Evolutionary conservation across 2,888 invertebrate species (phyloP).

Genomic region (Chrysolina americana): DNA sequence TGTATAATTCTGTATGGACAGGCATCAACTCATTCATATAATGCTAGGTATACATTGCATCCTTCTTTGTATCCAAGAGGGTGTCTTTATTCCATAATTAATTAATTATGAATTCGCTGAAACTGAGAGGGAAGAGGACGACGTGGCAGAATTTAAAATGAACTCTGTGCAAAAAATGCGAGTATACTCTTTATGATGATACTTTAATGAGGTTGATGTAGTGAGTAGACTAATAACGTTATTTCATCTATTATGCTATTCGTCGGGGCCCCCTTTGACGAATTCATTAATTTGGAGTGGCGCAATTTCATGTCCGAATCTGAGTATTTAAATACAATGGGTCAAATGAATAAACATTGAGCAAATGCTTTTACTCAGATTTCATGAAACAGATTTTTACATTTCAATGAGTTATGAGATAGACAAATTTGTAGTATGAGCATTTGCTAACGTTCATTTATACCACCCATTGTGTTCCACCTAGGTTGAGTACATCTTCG

Average conservation of each 20-base stretch:
- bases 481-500: too few relatives aligned
- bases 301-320: not conserved
- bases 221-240: constrained; percentile 15
- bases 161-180: constrained; percentile 35
- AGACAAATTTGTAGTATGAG: too few relatives aligned
- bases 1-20: constrained; percentile 27
- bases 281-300: not conserved
- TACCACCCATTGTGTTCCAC: too few relatives aligned
- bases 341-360: too few relatives aligned
- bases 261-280: not conserved
- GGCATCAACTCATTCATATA: constrained; percentile 37
- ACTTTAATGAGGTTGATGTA: constrained; percentile 37
- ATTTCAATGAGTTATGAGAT: too few relatives aligned
- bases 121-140: constrained; percentile 35
- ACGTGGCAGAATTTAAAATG: constrained; percentile 39
- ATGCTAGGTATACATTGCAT: constrained; percentile 44
- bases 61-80: constrained; percentile 35
- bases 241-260: not conserved
- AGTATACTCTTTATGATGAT: constrained; percentile 36
- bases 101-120: constrained; percentile 46
- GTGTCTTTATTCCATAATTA: constrained; percentile 47
- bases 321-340: not conserved
- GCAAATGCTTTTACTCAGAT: too few relatives aligned
- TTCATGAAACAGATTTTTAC: too few relatives aligned
- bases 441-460: too few relatives aligned